Conservation (phyloP, 64 coral and sea anemone species). For the Dendrophyllia cribrosa region DNA sequence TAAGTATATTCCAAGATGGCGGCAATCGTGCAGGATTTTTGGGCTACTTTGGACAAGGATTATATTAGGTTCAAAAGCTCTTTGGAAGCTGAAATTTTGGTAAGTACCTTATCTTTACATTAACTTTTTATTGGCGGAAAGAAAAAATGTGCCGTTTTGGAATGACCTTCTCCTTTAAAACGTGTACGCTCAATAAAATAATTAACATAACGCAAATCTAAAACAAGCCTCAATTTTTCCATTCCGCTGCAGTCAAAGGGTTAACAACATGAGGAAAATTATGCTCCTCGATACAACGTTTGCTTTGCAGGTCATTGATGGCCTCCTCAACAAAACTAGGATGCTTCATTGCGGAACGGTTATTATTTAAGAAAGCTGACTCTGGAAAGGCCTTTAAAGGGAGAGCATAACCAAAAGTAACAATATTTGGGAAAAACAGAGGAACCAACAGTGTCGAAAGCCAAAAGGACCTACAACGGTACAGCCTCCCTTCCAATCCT, state of each 20-base stretch:
- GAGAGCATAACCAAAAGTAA: conserved; percentile 60
- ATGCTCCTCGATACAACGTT: conserved; percentile 60
- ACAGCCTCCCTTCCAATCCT: not conserved
- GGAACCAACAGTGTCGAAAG: not conserved
- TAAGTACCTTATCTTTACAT: no score
- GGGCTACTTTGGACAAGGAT: no score
- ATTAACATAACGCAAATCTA: conserved; percentile 68
- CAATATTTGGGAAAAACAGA: conserved; percentile 45
- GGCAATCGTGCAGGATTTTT: no score
- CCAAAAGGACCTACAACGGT: not conserved
- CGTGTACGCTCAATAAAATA: not conserved
- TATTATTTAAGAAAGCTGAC: conserved; percentile 64
- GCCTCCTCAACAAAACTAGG: conserved; percentile 41
- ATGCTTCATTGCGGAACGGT: conserved; percentile 50
- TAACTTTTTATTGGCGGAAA: no score
- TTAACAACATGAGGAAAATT: conserved; percentile 31
- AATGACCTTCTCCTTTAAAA: no score
- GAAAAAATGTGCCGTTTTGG: no score
- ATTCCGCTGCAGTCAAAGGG: conserved; percentile 75
- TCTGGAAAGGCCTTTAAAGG: conserved; percentile 12
- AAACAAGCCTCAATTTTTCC: conserved; percentile 61
- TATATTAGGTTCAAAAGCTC: no score
- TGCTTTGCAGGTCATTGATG: conserved; percentile 37
- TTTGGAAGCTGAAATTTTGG: no score
- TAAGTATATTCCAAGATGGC: no score